Base-by-base conservation (phyloP, 1,140 invertebrate genomes). In the Drosophila willistoni region DNA sequence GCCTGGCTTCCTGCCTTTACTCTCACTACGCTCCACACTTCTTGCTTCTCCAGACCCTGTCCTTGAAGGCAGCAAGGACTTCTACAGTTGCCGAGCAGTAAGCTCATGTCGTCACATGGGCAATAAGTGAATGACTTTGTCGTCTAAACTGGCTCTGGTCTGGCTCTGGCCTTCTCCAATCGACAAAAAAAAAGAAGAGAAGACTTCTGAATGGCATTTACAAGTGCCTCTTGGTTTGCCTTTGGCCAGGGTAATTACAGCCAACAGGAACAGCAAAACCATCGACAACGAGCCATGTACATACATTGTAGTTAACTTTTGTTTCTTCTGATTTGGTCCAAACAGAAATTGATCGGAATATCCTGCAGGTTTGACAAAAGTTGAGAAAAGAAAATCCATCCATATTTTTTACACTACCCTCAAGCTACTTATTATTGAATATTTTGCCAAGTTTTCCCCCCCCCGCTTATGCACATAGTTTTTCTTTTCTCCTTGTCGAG, bases 41-140 rank as follows among this genome's bases (percentile, higher is more conserved):
- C 41, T 62, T 7, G 54, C 33, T 19, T 33, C 64, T 19, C 36
- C 64, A n/a, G 10, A 36, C 56, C 19, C 44, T 59, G 25, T 36
- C 9, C 14, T n/a, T 19, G 54, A 34, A 29, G 34, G 57, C 33
- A 25, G 51, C 29, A 29, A 29, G 19, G 12, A 14, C 61, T 41
- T 22, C 59, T 25, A 41, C 33, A 7, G 17, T 12, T 51, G 17
- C 44, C 54, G 55, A 73, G 62, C 5, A 65, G 60, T 54, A 59
- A 71, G 62, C 66, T 47, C 56, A 74, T 71, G 78, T 86, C 82
- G 77, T 66, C 79, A 87, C 71, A 85, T 85, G 74, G 44, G 78
- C 81, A 76, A 78, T 85, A 83, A 81, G 78, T 86, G 74, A 85
- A 85, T 85, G 81, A 81, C 77, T 81, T 77, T 68, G 80, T 71